Evolutionary conservation across 2,888 invertebrate species (phyloP).

Genomic region (Cephus nigrinus): DNA sequence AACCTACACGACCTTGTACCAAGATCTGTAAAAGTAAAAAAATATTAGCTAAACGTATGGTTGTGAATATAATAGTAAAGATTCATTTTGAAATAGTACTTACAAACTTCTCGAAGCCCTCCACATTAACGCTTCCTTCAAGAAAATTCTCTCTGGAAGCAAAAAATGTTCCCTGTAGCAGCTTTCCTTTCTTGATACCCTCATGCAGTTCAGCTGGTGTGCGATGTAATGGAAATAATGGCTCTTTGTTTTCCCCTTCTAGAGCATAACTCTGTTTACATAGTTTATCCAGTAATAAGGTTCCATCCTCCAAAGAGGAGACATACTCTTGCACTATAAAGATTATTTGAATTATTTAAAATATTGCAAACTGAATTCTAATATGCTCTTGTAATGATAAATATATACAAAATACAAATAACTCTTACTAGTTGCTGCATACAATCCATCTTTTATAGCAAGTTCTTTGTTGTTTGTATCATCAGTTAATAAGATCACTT

Average conservation of each 20-base stretch:
- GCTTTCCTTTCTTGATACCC: constrained; percentile 81
- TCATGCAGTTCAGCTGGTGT: constrained; percentile 80
- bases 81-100: constrained; percentile 49
- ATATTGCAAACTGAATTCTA: constrained; percentile 8
- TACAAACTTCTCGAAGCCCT: constrained; percentile 83
- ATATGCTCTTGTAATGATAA: constrained; percentile 12
- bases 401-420: constrained; percentile 8
- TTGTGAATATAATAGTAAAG: neutral
- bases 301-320: constrained; percentile 75
- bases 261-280: constrained; percentile 75
- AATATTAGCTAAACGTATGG: neutral
- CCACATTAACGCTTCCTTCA: constrained; percentile 88
- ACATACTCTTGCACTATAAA: constrained; percentile 81
- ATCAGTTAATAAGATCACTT: constrained; percentile 84
- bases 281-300: constrained; percentile 84
- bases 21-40: constrained; percentile 71
- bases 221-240: constrained; percentile 87
- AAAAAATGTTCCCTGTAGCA: constrained; percentile 84
- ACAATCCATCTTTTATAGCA: constrained; percentile 77
- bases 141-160: constrained; percentile 94
- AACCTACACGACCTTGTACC: constrained; percentile 84
- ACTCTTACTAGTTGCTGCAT: constrained; percentile 76
- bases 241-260: constrained; percentile 71
- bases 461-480: constrained; percentile 82
- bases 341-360: constrained; percentile 15